Evolutionary conservation across 2,797 vertebrate species (phyloP).

Genomic region (Sebastes variabilis): DNA sequence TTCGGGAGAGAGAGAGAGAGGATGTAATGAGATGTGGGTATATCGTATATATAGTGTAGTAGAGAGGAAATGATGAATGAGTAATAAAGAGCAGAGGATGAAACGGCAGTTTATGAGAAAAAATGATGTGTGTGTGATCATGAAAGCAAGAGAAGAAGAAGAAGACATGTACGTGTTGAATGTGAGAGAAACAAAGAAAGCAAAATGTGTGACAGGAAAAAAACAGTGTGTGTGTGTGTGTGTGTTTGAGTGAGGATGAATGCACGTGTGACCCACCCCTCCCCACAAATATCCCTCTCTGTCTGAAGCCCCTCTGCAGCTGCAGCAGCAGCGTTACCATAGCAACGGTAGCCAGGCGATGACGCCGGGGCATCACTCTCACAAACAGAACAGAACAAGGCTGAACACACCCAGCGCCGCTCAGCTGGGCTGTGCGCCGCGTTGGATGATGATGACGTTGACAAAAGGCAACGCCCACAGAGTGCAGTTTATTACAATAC

Average conservation of each 20-base stretch:
- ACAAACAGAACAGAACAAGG: constrained; percentile 13
- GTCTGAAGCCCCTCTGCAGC: constrained; percentile 43
- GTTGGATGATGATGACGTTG: neutral
- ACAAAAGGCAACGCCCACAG: neutral
- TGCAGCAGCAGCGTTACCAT: constrained; percentile 54
- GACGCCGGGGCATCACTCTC: constrained; percentile 64
- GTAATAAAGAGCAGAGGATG: constrained; percentile 8
- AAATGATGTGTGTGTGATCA: neutral
- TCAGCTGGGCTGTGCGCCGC: constrained; percentile 5
- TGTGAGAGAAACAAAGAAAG: constrained; percentile 25
- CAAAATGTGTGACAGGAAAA: constrained; percentile 2
- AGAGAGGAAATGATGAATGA: neutral
- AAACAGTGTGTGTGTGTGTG: neutral
- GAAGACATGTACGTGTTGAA: neutral
- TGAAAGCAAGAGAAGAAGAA: too few species aligned
- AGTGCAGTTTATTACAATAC: neutral
- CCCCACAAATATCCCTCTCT: constrained; percentile 1
- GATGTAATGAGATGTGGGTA: constrained; percentile 14
- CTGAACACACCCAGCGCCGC: constrained; percentile 44
- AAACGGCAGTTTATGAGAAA: neutral
- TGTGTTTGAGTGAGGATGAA: constrained; percentile 27
- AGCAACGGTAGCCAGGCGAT: constrained; percentile 62
- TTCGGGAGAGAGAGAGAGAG: neutral
- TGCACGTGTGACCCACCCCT: constrained; percentile 36
- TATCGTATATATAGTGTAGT: neutral